phyloP scores from a whole-genome alignment of 2,113 vertebrate species.

The Chionomys nivalis region DNA sequence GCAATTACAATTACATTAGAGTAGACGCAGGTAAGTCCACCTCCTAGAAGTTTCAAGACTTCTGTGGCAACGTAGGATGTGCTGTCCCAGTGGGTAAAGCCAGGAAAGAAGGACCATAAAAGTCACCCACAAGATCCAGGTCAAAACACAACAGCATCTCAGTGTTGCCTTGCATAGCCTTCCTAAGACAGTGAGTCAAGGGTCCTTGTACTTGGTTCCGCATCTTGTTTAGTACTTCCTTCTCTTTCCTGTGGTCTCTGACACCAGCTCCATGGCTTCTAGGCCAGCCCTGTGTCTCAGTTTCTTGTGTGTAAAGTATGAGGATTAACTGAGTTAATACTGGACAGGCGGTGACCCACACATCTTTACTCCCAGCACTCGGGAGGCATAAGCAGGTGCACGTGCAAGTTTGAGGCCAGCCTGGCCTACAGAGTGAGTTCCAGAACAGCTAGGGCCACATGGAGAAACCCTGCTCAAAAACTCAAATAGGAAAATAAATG shows the following conservation, averaged over 20 bases:
- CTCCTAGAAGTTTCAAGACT: not conserved
- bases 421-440: not conserved
- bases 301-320: slow-evolving; percentile 29
- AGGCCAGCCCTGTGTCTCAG: not conserved
- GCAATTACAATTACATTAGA: not conserved
- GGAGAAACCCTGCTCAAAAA: not conserved
- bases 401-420: not conserved
- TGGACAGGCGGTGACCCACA: not conserved
- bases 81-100: not conserved
- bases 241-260: not conserved
- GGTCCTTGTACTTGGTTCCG: not conserved
- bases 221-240: not conserved
- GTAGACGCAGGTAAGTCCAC: not conserved
- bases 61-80: not conserved
- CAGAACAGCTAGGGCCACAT: not conserved
- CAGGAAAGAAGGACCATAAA: not conserved
- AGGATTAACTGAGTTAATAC: not conserved
- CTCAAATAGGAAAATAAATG: not conserved
- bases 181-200: not conserved
- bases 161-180: not conserved
- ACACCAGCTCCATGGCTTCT: not conserved
- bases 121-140: not conserved
- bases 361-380: not conserved
- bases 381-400: not conserved
- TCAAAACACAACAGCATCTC: not conserved